Conservation (phyloP, 2,888 invertebrate genomes). For the Tenthredo notha region DNA sequence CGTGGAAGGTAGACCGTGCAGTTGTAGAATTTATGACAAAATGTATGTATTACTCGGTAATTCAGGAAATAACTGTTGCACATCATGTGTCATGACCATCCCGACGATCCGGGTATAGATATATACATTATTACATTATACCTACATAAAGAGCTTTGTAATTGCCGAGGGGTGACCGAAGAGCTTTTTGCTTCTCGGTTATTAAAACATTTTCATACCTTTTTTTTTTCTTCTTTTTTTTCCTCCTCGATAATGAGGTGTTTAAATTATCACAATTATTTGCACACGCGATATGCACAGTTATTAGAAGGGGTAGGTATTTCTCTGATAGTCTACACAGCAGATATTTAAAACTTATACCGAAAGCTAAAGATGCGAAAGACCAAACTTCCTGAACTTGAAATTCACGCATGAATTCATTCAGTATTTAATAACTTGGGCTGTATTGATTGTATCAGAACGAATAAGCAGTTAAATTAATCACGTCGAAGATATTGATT, state of each 20-base stretch:
- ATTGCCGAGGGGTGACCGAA: background rate
- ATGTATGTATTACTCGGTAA: slow-evolving; percentile 31
- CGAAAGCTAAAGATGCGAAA: background rate
- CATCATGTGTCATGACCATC: slow-evolving; percentile 30
- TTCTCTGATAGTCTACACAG: no score
- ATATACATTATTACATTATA: background rate
- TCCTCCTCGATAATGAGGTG: background rate
- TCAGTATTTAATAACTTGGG: no score
- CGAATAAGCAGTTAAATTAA: no score
- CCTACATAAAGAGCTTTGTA: background rate
- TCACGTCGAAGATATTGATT: no score
- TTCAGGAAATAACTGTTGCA: slow-evolving; percentile 44
- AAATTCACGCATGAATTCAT: background rate
- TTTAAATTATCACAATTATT: background rate
- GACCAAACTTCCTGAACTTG: background rate
- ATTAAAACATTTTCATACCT: background rate
- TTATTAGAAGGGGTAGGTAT: no score
- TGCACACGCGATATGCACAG: no score
- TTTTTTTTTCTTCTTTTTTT: background rate
- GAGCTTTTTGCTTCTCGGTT: background rate
- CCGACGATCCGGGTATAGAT: background rate
- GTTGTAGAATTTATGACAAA: slow-evolving; percentile 38
- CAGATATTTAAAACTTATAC: background rate
- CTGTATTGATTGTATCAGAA: no score
- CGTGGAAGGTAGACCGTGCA: slow-evolving; percentile 37